A percentile compares a stretch with the other conserved stretches of the same genome.
Evolutionary conservation across 2,888 invertebrate species (phyloP).

Genomic region (Toxonevra muliebris): DNA sequence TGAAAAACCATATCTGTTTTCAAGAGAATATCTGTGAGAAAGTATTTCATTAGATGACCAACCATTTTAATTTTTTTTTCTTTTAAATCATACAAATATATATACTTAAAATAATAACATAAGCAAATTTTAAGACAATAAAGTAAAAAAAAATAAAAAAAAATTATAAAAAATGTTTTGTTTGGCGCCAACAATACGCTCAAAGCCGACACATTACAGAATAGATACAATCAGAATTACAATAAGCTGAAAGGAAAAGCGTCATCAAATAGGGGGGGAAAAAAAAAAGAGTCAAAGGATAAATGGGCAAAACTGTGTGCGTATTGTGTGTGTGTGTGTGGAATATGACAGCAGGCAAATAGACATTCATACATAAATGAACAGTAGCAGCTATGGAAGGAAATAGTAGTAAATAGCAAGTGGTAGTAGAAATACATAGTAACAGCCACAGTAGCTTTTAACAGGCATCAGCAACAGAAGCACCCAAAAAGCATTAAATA

Average conservation of each 20-base stretch:
- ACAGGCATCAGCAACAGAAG: not conserved
- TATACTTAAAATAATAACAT: no score
- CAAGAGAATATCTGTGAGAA: no score
- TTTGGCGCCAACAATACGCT: slow-evolving; percentile 27
- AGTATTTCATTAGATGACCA: no score
- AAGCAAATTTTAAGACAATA: no score
- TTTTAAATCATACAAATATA: no score
- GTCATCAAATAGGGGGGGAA: not conserved
- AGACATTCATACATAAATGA: slow-evolving; percentile 3
- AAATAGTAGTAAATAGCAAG: no score
- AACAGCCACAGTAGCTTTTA: slow-evolving; percentile 8
- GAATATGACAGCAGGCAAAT: slow-evolving; percentile 9
- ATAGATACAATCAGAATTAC: not conserved
- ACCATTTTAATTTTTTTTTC: no score
- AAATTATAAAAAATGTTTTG: slow-evolving; percentile 23
- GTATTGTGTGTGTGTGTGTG: not conserved
- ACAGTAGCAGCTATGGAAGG: not conserved
- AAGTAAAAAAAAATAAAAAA: not conserved
- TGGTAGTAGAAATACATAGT: not conserved
- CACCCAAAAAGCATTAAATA: not conserved
- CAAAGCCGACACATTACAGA: slow-evolving; percentile 1
- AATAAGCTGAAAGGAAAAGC: not conserved
- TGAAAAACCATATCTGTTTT: no score
- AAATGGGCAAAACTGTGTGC: not conserved
- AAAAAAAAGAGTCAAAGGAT: not conserved